Percentiles rank a stretch among this genome's conserved stretches.
These are phyloP conservation scores for Bolinopsis microptera DNA, from an alignment of 37 sponge, comb jelly and placozoan genomes.

Conservation along the genomic window DNA sequence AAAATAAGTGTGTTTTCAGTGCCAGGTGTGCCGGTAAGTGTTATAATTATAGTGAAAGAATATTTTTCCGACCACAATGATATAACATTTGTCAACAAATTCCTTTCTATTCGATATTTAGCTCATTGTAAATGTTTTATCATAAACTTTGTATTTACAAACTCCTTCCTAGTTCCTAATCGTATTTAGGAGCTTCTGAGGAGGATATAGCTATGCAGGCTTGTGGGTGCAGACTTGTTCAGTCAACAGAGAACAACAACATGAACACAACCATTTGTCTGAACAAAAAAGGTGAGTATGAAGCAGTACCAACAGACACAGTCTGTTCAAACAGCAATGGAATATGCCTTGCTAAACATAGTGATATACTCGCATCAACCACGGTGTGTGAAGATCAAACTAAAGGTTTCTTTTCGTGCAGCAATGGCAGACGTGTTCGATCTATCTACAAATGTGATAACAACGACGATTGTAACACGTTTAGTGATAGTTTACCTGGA, in stretches of 20 bases:
- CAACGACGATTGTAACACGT: not conserved
- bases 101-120: no score
- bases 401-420: not conserved
- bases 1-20: not conserved
- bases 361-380: not conserved
- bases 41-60: no score
- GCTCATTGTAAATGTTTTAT: no score
- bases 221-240: not conserved
- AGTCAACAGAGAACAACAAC: not conserved
- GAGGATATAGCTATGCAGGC: not conserved
- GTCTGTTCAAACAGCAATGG: not conserved
- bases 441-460: not conserved
- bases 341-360: not conserved
- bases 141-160: no score
- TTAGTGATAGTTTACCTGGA: not conserved
- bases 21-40: not conserved
- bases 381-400: not conserved
- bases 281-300: not conserved
- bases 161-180: not conserved
- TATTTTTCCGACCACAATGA: no score
- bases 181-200: not conserved
- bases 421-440: not conserved
- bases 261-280: not conserved
- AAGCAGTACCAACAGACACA: not conserved
- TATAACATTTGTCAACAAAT: no score